Conservation (phyloP, 2,888 invertebrate genomes). For the Resseliella maxima region DNA sequence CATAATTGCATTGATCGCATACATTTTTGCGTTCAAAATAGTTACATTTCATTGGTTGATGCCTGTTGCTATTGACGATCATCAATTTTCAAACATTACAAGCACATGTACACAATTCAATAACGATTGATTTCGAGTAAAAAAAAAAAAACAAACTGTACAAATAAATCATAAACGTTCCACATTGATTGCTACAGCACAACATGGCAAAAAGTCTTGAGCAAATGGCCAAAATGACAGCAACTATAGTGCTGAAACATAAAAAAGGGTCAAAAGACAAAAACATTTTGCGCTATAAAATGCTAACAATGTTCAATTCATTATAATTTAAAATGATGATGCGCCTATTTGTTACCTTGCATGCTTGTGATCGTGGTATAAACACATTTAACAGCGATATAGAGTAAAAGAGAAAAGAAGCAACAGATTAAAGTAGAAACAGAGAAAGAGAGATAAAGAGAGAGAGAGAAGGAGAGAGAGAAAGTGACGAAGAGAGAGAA, state of each 20-base stretch:
- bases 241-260: not conserved
- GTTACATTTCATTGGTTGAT: too few relatives aligned
- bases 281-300: slow-evolving; percentile 7
- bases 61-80: too few relatives aligned
- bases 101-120: too few relatives aligned
- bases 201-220: not conserved
- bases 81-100: too few relatives aligned
- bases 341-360: slow-evolving; percentile 51
- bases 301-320: slow-evolving; percentile 48
- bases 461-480: not conserved
- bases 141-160: not conserved
- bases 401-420: not conserved
- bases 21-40: too few relatives aligned
- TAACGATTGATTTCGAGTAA: not conserved
- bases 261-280: slow-evolving; percentile 4
- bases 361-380: not conserved
- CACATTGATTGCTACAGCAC: not conserved
- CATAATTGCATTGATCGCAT: not conserved
- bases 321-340: slow-evolving; percentile 51
- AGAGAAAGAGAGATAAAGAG: not conserved
- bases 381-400: too few relatives aligned
- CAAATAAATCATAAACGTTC: not conserved
- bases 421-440: not conserved
- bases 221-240: not conserved
- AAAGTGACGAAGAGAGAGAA: not conserved